Percentiles rank a stretch among this genome's conserved stretches.
phyloP scores from a whole-genome alignment of 2,113 vertebrate genomes.

The Brachyhypopomus gauderio region DNA sequence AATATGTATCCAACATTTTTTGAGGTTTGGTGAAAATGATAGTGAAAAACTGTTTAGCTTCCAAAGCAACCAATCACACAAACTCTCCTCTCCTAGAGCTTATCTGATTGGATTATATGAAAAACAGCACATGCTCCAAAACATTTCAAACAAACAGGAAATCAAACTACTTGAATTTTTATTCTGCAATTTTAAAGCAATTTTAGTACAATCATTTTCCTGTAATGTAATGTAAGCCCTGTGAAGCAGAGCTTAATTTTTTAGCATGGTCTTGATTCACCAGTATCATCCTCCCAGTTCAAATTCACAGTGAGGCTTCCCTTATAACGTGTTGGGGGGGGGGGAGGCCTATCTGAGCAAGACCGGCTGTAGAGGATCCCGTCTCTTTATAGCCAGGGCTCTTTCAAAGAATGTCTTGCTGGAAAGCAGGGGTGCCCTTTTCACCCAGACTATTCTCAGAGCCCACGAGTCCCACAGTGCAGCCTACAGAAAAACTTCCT shows the following conservation, averaged over 20 bases:
- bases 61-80: neutral
- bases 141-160: neutral
- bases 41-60: too few species aligned
- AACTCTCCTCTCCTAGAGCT: neutral
- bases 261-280: neutral
- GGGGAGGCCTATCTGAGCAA: neutral
- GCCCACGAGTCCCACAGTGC: slow-evolving; percentile 12
- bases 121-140: neutral
- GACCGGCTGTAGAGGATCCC: slow-evolving; percentile 8
- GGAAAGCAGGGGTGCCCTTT: slow-evolving; percentile 15
- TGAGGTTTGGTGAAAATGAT: neutral
- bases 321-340: neutral
- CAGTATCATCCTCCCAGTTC: neutral
- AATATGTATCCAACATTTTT: neutral
- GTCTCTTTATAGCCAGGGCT: slow-evolving; percentile 21
- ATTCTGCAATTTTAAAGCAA: neutral
- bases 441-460: slow-evolving; percentile 27
- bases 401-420: slow-evolving; percentile 32
- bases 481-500: slow-evolving; percentile 22
- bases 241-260: neutral
- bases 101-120: neutral
- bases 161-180: neutral
- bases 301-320: neutral
- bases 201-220: neutral
- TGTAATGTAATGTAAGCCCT: neutral